phyloP scores from a whole-genome alignment of 2,797 vertebrate species.

The Hapalemur alaotrensis region DNA sequence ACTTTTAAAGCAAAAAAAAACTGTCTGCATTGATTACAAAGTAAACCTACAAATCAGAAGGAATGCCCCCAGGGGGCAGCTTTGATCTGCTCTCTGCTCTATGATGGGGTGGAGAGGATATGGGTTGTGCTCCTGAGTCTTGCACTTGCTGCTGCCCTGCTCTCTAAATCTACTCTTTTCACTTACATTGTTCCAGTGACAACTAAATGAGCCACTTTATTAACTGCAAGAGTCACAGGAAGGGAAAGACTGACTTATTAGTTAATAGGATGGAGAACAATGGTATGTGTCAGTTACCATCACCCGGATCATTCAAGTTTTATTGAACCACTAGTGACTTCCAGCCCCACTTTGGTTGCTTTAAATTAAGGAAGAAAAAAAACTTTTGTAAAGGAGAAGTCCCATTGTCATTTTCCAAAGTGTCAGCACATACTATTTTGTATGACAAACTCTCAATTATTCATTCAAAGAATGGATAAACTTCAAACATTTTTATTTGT shows the following conservation, averaged over 20 bases:
- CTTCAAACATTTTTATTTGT: conserved; percentile 38
- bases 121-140: neutral
- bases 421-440: neutral
- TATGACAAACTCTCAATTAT: conserved; percentile 25
- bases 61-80: neutral
- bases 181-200: conserved; percentile 38
- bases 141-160: neutral
- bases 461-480: neutral
- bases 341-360: neutral
- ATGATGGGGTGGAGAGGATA: neutral
- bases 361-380: neutral
- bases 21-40: conserved; percentile 2
- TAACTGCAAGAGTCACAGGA: neutral
- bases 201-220: conserved; percentile 49
- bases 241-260: conserved; percentile 38
- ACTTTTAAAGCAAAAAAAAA: neutral
- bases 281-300: neutral
- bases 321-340: neutral
- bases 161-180: conserved; percentile 20
- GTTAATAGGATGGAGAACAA: neutral
- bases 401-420: neutral
- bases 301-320: neutral
- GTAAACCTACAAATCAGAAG: conserved; percentile 36
- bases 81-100: neutral
- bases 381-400: conserved; percentile 32